phyloP scores from a whole-genome alignment of 2,113 vertebrate genomes.

The Lepisosteus osseus region DNA sequence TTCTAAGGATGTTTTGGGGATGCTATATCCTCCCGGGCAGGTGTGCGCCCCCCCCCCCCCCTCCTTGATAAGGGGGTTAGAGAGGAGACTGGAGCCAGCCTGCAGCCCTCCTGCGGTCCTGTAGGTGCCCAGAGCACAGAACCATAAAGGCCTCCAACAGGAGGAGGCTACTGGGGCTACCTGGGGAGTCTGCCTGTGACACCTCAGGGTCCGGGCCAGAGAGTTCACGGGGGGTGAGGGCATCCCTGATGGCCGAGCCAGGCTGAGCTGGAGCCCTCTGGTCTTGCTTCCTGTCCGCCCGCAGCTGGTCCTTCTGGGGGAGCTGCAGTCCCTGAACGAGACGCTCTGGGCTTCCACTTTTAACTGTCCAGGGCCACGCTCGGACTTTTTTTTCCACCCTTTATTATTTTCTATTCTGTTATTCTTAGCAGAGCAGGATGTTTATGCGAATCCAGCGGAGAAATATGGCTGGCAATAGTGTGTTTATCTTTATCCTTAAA shows the following conservation, averaged over 20 bases:
- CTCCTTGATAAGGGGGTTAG: too few species aligned
- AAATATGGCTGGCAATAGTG: constrained; percentile 65
- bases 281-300: not conserved
- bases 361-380: constrained; percentile 30
- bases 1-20: too few species aligned
- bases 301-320: constrained; percentile 24
- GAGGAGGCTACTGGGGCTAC: too few species aligned
- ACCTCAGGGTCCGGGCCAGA: not conserved
- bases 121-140: too few species aligned
- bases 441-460: constrained; percentile 63
- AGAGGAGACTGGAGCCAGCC: too few species aligned
- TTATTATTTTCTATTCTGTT: constrained; percentile 72
- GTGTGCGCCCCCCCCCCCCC: too few species aligned
- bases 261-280: not conserved
- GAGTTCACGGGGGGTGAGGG: too few species aligned
- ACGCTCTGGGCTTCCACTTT: constrained; percentile 25
- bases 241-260: too few species aligned
- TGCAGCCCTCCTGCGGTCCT: too few species aligned
- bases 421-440: constrained; percentile 74
- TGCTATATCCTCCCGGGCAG: too few species aligned
- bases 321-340: constrained; percentile 1
- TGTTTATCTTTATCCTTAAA: constrained; percentile 62
- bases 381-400: constrained; percentile 56
- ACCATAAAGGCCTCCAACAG: too few species aligned
- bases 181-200: not conserved